Conservation (phyloP, 2,888 invertebrate species). For the Polydesmus complanatus region DNA sequence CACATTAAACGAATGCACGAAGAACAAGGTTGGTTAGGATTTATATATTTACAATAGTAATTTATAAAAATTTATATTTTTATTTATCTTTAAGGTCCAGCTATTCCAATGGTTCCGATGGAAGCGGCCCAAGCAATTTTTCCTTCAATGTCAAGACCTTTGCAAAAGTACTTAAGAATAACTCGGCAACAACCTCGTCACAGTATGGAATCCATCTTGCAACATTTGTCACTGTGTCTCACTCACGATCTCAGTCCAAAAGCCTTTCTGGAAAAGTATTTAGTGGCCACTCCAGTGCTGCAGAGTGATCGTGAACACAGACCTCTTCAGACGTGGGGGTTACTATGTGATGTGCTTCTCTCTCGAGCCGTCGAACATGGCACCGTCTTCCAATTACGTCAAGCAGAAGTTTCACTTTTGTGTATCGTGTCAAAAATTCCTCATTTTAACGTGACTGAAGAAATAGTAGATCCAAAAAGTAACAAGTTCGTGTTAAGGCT, state of each 20-base stretch:
- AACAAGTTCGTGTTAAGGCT: constrained; percentile 86
- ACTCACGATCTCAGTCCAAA: constrained; percentile 86
- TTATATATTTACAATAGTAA: neutral
- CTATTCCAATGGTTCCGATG: constrained; percentile 77
- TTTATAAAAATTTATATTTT: neutral
- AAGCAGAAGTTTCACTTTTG: constrained; percentile 80
- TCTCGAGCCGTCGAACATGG: constrained; percentile 72
- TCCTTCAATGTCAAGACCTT: constrained; percentile 85
- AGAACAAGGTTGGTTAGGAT: constrained; percentile 36
- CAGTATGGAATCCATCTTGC: constrained; percentile 81
- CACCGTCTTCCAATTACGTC: constrained; percentile 77
- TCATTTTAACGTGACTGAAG: constrained; percentile 87
- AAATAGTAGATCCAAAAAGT: constrained; percentile 88
- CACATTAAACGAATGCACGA: constrained; percentile 73
- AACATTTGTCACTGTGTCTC: constrained; percentile 78
- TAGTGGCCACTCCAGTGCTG: constrained; percentile 68
- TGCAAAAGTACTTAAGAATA: constrained; percentile 90
- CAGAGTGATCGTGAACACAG: constrained; percentile 68
- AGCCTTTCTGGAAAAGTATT: constrained; percentile 87
- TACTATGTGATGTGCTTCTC: constrained; percentile 80
- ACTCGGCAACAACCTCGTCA: constrained; percentile 93
- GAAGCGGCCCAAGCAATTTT: constrained; percentile 97
- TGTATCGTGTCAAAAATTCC: constrained; percentile 76
- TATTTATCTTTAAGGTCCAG: constrained; percentile 41
- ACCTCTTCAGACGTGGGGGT: constrained; percentile 84